Percentiles rank a stretch among this genome's conserved stretches.
Conservation (phyloP, 2,113 vertebrate species). For the Callorhinus ursinus region DNA sequence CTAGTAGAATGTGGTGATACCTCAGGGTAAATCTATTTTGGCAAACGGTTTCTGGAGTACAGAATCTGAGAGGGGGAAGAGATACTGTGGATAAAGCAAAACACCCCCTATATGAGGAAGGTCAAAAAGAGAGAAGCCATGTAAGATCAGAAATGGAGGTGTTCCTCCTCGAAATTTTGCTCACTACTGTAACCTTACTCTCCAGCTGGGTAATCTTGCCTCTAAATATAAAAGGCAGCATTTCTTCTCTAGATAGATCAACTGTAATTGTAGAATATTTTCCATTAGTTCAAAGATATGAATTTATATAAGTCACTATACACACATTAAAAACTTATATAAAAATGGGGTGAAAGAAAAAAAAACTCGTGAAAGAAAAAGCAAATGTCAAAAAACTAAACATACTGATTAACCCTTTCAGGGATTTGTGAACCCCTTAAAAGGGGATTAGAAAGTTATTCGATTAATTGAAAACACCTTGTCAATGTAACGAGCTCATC, state of each 20-base stretch:
- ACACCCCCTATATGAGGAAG: rapidly evolving
- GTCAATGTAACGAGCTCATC: not conserved
- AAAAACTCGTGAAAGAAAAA: not conserved
- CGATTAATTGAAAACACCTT: slow-evolving; percentile 5
- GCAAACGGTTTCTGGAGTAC: not conserved
- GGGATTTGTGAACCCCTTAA: not conserved
- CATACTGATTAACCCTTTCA: not conserved
- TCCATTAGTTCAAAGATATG: not conserved
- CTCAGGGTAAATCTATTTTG: not conserved
- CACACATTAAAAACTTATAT: not conserved
- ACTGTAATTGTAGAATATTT: not conserved
- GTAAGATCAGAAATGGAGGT: not conserved
- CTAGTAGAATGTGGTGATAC: not conserved
- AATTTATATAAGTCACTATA: not conserved
- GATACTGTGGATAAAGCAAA: not conserved
- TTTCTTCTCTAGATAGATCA: not conserved
- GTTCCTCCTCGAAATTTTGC: not conserved
- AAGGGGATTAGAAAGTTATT: not conserved
- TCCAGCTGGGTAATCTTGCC: not conserved
- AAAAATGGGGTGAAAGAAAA: not conserved
- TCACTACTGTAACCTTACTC: not conserved
- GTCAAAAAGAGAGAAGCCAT: not conserved
- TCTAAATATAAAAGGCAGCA: not conserved
- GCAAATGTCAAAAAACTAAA: not conserved
- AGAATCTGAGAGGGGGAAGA: not conserved